Evolutionary conservation across 2,888 invertebrate genomes (phyloP).

Genomic region (Cremastinae sp.): DNA sequence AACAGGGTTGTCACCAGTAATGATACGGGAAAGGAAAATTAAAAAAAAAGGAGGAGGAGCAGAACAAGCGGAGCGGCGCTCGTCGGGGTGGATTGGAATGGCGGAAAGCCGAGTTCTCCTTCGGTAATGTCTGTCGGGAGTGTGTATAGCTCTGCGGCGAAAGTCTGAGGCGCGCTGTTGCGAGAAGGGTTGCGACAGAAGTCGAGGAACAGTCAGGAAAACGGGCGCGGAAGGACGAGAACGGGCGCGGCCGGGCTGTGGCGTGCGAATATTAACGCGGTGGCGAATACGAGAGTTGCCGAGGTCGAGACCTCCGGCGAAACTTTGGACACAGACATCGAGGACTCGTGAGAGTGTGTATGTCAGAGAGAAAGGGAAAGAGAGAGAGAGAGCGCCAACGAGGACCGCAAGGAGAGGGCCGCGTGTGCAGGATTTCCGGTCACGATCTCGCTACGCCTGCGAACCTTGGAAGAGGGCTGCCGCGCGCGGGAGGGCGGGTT

Average conservation of each 20-base stretch:
- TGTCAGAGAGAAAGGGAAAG: no score
- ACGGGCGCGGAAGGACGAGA: constrained; percentile 47
- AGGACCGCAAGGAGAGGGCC: constrained; percentile 39
- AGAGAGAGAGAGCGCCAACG: constrained; percentile 5
- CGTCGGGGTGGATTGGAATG: not conserved
- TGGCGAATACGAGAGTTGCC: constrained; percentile 58
- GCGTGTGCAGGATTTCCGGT: constrained; percentile 61
- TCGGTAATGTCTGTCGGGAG: not conserved
- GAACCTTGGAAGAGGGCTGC: constrained; percentile 17
- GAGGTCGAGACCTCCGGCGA: constrained; percentile 59
- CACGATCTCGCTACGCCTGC: constrained; percentile 53
- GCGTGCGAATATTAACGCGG: constrained; percentile 63
- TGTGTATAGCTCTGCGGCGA: constrained; percentile 1
- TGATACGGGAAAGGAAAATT: constrained; percentile 10
- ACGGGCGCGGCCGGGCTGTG: constrained; percentile 54
- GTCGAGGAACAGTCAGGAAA: constrained; percentile 34
- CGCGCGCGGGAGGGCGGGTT: not conserved
- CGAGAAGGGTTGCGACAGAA: constrained; percentile 7
- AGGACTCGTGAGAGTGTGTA: no score
- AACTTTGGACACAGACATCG: constrained; percentile 54
- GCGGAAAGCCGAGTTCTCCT: not conserved
- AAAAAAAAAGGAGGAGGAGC: constrained; percentile 27
- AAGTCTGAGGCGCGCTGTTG: constrained; percentile 40
- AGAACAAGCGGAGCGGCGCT: constrained; percentile 14
- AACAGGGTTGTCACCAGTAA: constrained; percentile 22